Evolutionary conservation across 2,113 vertebrate species (phyloP).

Genomic region (Hippocampus barbouri): DNA sequence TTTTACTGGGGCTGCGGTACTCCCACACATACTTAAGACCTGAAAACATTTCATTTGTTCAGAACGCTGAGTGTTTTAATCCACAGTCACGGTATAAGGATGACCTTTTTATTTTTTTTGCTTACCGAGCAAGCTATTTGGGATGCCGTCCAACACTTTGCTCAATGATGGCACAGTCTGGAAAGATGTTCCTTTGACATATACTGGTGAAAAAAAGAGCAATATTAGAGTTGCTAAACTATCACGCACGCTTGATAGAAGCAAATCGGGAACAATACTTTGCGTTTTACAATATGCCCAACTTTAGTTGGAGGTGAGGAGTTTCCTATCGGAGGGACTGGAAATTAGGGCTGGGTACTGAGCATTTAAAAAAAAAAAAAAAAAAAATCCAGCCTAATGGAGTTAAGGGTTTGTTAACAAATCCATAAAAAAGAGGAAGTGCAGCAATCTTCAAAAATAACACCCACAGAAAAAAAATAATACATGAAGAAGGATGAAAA

Average conservation of each 20-base stretch:
- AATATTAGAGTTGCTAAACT: neutral
- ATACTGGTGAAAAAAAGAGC: constrained; percentile 57
- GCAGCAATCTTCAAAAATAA: neutral
- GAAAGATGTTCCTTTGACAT: constrained; percentile 55
- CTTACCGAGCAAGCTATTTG: constrained; percentile 69
- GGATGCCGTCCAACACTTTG: constrained; percentile 57
- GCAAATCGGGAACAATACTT: neutral
- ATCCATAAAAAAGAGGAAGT: too few relatives aligned
- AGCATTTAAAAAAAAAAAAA: too few relatives aligned
- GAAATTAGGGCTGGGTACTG: too few relatives aligned
- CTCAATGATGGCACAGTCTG: constrained; percentile 65
- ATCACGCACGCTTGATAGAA: neutral
- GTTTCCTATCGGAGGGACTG: too few relatives aligned
- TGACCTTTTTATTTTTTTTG: neutral
- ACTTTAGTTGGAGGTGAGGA: too few relatives aligned
- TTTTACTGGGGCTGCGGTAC: constrained; percentile 75
- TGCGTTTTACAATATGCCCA: too few relatives aligned
- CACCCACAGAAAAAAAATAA: neutral
- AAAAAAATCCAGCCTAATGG: too few relatives aligned
- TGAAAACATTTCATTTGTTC: constrained; percentile 32
- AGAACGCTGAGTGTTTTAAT: neutral
- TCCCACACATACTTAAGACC: constrained; percentile 78
- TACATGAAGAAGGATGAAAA: neutral
- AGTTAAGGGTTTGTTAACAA: too few relatives aligned
- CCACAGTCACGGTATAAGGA: neutral